Base-by-base conservation (phyloP, 2,888 invertebrate species). In the Muschampia plurimacula region DNA sequence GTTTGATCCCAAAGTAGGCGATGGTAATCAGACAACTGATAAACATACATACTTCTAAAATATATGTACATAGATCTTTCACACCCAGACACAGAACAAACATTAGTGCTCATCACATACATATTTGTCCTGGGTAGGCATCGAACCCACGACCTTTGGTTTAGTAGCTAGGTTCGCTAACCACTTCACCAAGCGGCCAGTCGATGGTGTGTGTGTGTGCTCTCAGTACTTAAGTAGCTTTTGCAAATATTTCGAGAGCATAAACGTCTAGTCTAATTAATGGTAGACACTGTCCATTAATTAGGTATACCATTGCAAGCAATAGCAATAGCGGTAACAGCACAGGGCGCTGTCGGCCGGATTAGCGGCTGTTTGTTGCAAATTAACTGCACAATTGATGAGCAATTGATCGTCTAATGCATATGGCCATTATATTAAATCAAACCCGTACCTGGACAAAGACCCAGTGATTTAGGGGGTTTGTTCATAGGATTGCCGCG, bases 391-490 rank as follows among this genome's bases (percentile, higher is more conserved):
- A 85, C 90, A 93, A 92, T 92, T 92, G 89, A 86, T 91, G 89
- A 91, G 90, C 92, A 22, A 90, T 92, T 90, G 91, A 76, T 89
- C 89, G 91, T 91, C 90, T 91, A 92, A 92, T 91, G 72, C 77
- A 74, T 62, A 72, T 82, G 86, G 83, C 91, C 89, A 93, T 93
- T 89, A 92, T 91, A 92, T 93, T 93, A 93, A 92, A 93, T 93
- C 93, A 92, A 87, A 85, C 85, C 80, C 78, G 75, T 87, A 90
- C 91, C 91, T 91, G 90, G 75, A 90, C 91, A 92, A 91, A 90
- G 89, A 86, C 90, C 88, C 78, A 81, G 86, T 93, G 93, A 93
- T 93, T 93, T 92, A 92, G 86, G 86, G 82, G 85, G 68, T 62
- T 71, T 71, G 70, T 71, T 71, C 70, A 36, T 71, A 78, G 80